Conservation (phyloP, 2,797 vertebrate genomes). For the Pelobates cultripes region DNA sequence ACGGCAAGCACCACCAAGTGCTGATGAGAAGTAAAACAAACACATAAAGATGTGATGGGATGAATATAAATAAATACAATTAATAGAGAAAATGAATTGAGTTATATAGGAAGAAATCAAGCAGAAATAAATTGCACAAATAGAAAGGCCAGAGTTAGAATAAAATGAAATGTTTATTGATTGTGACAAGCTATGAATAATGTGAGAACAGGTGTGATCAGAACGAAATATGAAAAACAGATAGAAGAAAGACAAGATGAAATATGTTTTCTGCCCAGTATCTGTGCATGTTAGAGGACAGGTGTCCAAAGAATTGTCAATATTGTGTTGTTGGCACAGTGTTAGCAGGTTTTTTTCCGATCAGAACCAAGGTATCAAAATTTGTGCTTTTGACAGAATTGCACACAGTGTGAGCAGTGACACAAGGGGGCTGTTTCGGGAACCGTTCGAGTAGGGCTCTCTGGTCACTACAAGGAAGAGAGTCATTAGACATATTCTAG, state of each 20-base stretch:
- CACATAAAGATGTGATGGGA: too few species aligned
- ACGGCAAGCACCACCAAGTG: too few species aligned
- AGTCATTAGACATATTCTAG: slow-evolving; percentile 5
- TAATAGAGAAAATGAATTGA: too few species aligned
- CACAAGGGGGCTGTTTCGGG: slow-evolving; percentile 21
- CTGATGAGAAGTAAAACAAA: too few species aligned
- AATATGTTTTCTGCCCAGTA: neutral
- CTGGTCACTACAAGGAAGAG: slow-evolving; percentile 44
- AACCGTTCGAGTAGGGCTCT: slow-evolving; percentile 21
- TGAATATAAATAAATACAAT: too few species aligned
- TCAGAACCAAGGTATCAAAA: neutral
- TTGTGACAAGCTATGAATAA: neutral
- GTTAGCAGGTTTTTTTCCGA: neutral
- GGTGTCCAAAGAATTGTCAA: neutral
- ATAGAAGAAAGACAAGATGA: neutral
- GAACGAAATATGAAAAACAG: neutral
- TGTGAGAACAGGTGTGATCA: neutral
- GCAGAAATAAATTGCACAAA: neutral
- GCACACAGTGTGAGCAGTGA: slow-evolving; percentile 2
- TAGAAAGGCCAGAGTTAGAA: neutral
- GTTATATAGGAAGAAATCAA: too few species aligned
- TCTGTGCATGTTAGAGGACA: neutral
- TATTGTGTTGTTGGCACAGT: neutral
- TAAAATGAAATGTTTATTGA: slow-evolving; percentile 1
- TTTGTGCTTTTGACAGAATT: slow-evolving; percentile 4